These are phyloP conservation scores for Peromyscus maniculatus DNA, from an alignment of 2,113 vertebrate species.

Conservation along the genomic window DNA sequence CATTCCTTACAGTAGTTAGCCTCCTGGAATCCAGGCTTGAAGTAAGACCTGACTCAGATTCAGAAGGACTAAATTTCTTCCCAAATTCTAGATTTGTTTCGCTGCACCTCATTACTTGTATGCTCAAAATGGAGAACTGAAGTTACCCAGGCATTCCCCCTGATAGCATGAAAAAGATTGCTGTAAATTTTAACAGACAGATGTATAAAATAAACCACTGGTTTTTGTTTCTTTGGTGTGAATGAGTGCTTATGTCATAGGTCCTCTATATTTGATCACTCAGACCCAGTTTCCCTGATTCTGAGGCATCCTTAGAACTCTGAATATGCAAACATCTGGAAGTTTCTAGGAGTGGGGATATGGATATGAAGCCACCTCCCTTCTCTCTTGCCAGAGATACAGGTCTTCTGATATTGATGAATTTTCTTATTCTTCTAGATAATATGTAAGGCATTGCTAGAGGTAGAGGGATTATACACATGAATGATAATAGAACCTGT, in stretches of 20 bases:
- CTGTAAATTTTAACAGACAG: neutral
- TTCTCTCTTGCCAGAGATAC: neutral
- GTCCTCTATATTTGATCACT: too few relatives aligned
- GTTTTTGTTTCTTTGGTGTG: neutral
- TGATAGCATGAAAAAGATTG: neutral
- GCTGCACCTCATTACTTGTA: neutral
- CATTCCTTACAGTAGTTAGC: too few relatives aligned
- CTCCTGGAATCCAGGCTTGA: neutral
- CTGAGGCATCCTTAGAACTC: neutral
- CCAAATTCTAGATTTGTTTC: neutral
- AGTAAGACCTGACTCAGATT: neutral
- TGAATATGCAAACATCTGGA: neutral
- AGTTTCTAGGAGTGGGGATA: neutral
- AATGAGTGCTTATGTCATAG: neutral
- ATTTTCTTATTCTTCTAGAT: neutral
- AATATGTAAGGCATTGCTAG: neutral
- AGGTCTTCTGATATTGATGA: neutral
- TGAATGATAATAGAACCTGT: neutral
- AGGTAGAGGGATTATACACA: neutral
- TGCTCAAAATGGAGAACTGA: neutral
- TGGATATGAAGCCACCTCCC: neutral
- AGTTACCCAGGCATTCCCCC: neutral
- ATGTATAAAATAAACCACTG: neutral
- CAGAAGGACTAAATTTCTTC: neutral
- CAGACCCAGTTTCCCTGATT: neutral